Evolutionary conservation across 2,113 vertebrate species (phyloP).

Genomic region (Neomonachus schauinslandi): DNA sequence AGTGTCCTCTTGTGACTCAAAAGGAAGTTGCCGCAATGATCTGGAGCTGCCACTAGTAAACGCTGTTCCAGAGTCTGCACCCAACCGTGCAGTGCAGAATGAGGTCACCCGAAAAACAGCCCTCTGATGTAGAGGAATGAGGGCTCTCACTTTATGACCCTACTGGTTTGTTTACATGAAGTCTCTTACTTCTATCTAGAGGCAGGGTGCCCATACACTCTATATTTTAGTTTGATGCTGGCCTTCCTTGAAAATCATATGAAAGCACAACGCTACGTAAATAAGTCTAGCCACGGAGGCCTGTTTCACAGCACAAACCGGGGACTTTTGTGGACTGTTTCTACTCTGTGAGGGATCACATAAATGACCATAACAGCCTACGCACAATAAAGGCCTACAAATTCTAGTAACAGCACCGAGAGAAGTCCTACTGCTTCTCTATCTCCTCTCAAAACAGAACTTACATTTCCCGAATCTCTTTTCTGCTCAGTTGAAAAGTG

Average conservation of each 20-base stretch:
- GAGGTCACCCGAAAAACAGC: fast-evolving
- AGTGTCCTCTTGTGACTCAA: background rate
- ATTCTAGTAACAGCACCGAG: fast-evolving
- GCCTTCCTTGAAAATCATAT: background rate
- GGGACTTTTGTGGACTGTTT: fast-evolving
- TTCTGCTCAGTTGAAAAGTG: background rate
- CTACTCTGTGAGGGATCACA: background rate
- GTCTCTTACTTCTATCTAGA: background rate
- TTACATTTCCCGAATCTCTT: background rate
- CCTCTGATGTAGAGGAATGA: fast-evolving
- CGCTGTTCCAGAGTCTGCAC: fast-evolving
- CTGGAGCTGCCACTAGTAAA: background rate
- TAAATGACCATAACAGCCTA: background rate
- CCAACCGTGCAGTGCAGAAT: fast-evolving
- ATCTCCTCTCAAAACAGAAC: background rate
- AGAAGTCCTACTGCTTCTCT: fast-evolving
- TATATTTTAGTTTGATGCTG: background rate
- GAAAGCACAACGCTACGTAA: background rate
- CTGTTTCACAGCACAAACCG: background rate
- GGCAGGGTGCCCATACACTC: fast-evolving
- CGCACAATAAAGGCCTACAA: background rate
- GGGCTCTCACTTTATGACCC: fast-evolving
- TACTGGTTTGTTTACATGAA: background rate
- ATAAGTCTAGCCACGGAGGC: background rate
- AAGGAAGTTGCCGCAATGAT: background rate